Conservation (phyloP, 2,797 vertebrate species). For the Esox lucius region DNA sequence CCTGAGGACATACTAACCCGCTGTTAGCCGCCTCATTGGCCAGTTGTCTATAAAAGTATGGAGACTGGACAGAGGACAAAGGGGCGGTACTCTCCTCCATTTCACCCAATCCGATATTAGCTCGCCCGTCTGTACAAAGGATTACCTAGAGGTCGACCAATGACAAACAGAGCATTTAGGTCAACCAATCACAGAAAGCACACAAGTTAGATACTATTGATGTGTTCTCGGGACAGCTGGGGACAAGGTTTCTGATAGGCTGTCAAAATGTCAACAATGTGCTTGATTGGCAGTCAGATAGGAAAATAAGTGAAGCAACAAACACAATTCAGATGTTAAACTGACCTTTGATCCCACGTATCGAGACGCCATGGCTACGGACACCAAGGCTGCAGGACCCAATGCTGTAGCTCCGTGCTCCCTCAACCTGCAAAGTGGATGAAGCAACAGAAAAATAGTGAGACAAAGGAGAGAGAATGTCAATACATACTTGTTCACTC, state of each 20-base stretch:
- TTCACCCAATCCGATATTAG: slow-evolving; percentile 78
- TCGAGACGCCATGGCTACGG: slow-evolving; percentile 77
- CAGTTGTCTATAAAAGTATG: slow-evolving; percentile 73
- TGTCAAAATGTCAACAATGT: neutral
- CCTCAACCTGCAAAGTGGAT: slow-evolving; percentile 56
- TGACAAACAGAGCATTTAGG: neutral
- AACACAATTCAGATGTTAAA: neutral
- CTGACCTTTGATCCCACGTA: slow-evolving; percentile 77
- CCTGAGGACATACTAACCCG: slow-evolving; percentile 57
- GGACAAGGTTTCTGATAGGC: neutral
- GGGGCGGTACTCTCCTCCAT: slow-evolving; percentile 55
- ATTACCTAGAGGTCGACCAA: slow-evolving; percentile 67
- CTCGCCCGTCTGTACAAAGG: slow-evolving; percentile 78
- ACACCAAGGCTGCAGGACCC: slow-evolving; percentile 74
- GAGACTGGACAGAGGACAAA: slow-evolving; percentile 7
- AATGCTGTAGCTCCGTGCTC: slow-evolving; percentile 77
- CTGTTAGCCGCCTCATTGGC: slow-evolving; percentile 63
- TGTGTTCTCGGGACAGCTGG: no score
- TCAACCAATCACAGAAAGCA: no score
- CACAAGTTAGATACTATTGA: no score
- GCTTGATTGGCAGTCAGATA: neutral
- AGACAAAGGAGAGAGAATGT: neutral
- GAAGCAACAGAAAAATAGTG: neutral
- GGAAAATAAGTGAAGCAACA: neutral
- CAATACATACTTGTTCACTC: slow-evolving; percentile 5